Conservation (phyloP, 2,888 invertebrate species). For the Zonitis immaculata region DNA sequence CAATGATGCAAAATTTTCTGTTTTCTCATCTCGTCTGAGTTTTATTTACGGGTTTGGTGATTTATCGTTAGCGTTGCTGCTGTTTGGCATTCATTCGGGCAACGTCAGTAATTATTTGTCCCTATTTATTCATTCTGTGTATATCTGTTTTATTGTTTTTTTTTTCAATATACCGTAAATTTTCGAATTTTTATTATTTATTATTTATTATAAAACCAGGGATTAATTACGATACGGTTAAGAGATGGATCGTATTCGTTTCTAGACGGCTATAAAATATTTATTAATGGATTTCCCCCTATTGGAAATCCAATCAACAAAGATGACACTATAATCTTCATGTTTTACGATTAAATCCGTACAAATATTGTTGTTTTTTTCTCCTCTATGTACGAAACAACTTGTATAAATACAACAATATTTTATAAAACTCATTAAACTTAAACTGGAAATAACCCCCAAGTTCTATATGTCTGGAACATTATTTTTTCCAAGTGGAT, state of each 20-base stretch:
- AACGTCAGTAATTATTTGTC: not conserved
- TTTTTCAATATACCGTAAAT: too few species aligned
- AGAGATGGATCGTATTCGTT: not conserved
- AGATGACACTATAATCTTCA: not conserved
- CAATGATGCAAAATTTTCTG: conserved; percentile 4
- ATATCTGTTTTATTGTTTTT: too few species aligned
- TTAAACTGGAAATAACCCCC: too few species aligned
- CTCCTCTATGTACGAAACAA: not conserved
- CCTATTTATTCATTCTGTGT: not conserved
- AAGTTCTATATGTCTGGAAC: not conserved
- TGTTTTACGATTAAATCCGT: not conserved
- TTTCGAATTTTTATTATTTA: too few species aligned
- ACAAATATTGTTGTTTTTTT: not conserved
- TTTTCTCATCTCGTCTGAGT: not conserved
- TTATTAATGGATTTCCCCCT: not conserved
- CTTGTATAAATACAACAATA: not conserved
- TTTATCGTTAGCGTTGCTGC: not conserved
- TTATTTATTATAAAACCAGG: not conserved
- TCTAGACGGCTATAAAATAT: not conserved
- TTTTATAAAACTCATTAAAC: not conserved
- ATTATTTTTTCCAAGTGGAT: not conserved
- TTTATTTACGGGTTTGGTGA: conserved; percentile 5
- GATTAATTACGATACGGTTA: not conserved
- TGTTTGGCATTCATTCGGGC: not conserved
- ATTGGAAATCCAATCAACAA: not conserved